Base-by-base conservation (phyloP, 2,113 vertebrate species). In the Ictalurus furcatus region DNA sequence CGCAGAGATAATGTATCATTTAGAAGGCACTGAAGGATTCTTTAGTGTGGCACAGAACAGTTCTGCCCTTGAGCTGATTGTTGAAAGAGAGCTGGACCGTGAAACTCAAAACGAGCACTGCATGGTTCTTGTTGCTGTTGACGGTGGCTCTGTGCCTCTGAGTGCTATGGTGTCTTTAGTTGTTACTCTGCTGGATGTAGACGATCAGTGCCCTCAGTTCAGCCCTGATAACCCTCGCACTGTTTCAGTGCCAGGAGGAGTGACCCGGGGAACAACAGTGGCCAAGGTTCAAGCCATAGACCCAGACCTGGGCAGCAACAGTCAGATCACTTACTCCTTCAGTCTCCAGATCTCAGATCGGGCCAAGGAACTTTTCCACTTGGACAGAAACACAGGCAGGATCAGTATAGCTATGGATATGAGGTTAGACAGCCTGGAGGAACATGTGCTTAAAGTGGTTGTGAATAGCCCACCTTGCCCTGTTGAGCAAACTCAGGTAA, bases 141-240 rank as follows among this genome's bases (percentile, higher is more conserved):
- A 96, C 88, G 37, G 90, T 6, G 93, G 95, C 17, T 52, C 81
- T 54, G 89, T 88, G 28, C 91, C 94, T 85, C 92, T 93, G 73
- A 95, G 91, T 88, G 92, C 92, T 21, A 93, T 92, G 5, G 93
- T 90, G 59, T 89, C 92, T 88, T 87, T 96, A 83, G 90, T 91
- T 74, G 92, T 96, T 86, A 93, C 92, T 21, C 94, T 96, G 91
- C 93, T 91, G 63, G 95, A 96, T 86, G 91, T 95, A 73, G 93
- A 96, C 65, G 96, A 96, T 91, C 95, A 96, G 91, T 96, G 96
- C 91, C 96, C 95, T 23, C 91, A 89, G 81, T 96, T 96, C 81
- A 89, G 80, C 79, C 25, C 91, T 2, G 92, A 94, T 81, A 94
- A 92, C 84, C 92, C 93, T 14, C 82, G 17, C n/a, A 84, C 19